A percentile compares a stretch with the other conserved stretches of the same genome.
These are phyloP conservation scores for Antigone vipio DNA, from an alignment of 2,113 vertebrate species.

Conservation along the genomic window DNA sequence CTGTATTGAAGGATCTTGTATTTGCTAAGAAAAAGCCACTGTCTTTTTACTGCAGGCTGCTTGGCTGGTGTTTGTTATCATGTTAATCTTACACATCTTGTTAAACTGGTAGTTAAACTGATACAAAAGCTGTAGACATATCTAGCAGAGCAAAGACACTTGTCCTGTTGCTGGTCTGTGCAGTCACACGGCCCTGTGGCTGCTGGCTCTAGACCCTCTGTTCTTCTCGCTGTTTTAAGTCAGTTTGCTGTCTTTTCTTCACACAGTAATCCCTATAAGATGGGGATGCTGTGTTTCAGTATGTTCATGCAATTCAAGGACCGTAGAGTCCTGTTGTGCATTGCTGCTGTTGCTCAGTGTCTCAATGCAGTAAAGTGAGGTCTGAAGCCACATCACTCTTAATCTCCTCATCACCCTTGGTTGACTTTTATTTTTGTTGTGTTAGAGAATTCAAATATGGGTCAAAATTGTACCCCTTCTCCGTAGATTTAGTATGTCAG, in stretches of 20 bases:
- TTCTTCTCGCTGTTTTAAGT: not conserved
- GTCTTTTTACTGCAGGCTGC: not conserved
- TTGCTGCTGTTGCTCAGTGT: not conserved
- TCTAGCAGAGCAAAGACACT: not conserved
- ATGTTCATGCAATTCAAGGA: not conserved
- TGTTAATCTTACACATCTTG: not conserved
- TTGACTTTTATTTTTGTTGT: not conserved
- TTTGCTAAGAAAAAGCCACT: not conserved
- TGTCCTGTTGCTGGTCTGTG: not conserved
- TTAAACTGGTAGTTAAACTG: not conserved
- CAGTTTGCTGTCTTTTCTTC: not conserved
- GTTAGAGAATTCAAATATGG: not conserved
- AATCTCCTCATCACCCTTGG: not conserved
- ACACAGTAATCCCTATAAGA: accelerated
- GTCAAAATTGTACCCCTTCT: not conserved
- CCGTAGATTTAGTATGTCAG: not conserved
- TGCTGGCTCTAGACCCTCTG: not conserved
- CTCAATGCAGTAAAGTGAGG: not conserved
- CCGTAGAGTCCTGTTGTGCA: accelerated
- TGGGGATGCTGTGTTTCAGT: not conserved
- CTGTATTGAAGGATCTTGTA: not conserved
- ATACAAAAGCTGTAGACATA: not conserved
- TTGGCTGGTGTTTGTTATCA: not conserved
- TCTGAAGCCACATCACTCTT: not conserved
- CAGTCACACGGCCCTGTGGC: accelerated